Conservation (phyloP, 2,888 invertebrate genomes). For the Troglohyphantes excavatus region DNA sequence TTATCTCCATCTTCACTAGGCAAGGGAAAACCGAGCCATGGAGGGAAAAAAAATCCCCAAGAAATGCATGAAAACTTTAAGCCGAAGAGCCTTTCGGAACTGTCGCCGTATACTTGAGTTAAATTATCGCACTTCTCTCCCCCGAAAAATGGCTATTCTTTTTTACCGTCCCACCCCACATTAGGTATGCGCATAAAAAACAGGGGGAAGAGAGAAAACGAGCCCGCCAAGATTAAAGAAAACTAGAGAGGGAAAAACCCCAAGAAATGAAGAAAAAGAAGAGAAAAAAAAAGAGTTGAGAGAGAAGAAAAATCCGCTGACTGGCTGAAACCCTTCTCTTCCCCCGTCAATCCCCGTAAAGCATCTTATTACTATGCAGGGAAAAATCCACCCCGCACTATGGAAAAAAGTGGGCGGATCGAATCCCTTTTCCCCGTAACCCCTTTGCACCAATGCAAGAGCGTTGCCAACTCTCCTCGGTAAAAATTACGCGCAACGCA, state of each 20-base stretch:
- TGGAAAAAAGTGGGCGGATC: slow-evolving; percentile 66
- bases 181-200: slow-evolving; percentile 74
- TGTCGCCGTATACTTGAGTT: slow-evolving; percentile 76
- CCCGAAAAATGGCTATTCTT: slow-evolving; percentile 50
- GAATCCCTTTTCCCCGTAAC: slow-evolving; percentile 48
- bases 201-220: slow-evolving; percentile 14
- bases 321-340: slow-evolving; percentile 57
- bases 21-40: background rate
- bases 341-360: slow-evolving; percentile 72
- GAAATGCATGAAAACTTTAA: slow-evolving; percentile 20
- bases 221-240: slow-evolving; percentile 72
- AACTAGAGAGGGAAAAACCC: slow-evolving; percentile 19
- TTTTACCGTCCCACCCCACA: slow-evolving; percentile 33
- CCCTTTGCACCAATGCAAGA: slow-evolving; percentile 73
- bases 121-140: slow-evolving; percentile 76
- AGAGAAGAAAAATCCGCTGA: slow-evolving; percentile 71
- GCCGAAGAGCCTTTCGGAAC: slow-evolving; percentile 61
- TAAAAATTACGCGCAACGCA: slow-evolving; percentile 77
- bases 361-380: slow-evolving; percentile 78
- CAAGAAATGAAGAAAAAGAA: slow-evolving; percentile 18
- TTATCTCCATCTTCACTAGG: slow-evolving; percentile 43
- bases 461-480: slow-evolving; percentile 63
- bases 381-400: slow-evolving; percentile 72
- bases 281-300: slow-evolving; percentile 26
- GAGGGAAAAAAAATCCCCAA: slow-evolving; percentile 41